These are phyloP conservation scores for Homarus americanus DNA, from an alignment of 1,140 invertebrate genomes.

Conservation along the genomic window DNA sequence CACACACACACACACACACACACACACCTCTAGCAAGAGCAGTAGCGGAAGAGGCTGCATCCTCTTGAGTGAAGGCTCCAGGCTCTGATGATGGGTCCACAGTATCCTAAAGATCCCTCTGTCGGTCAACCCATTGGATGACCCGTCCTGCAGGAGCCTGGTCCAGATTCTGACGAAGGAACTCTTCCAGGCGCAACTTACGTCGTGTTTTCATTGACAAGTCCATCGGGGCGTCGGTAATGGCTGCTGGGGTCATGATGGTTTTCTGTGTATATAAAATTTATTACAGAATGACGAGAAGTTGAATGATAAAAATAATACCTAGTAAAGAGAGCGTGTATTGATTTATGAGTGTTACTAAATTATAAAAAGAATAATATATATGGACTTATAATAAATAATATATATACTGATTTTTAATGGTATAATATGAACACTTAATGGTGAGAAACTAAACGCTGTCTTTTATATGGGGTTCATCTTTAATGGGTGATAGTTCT, in stretches of 20 bases:
- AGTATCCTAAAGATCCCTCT: slow-evolving; percentile 61
- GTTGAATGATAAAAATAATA: no score
- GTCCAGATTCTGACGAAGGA: slow-evolving; percentile 71
- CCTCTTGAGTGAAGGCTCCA: slow-evolving; percentile 69
- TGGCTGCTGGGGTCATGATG: slow-evolving; percentile 1
- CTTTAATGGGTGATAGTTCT: no score
- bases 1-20: neutral
- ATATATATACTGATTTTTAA: no score
- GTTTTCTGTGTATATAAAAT: no score
- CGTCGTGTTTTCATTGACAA: slow-evolving; percentile 57
- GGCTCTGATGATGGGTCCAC: slow-evolving; percentile 73
- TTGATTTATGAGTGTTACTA: no score
- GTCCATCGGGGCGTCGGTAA: slow-evolving; percentile 55
- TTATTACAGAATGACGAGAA: no score
- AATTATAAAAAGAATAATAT: no score
- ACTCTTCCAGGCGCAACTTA: slow-evolving; percentile 70
- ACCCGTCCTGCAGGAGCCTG: slow-evolving; percentile 64
- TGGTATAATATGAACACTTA: no score
- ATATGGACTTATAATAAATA: no score
- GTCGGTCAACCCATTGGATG: slow-evolving; percentile 70
- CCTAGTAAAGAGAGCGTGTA: no score
- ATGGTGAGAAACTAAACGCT: no score
- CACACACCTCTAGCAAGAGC: slow-evolving; percentile 66
- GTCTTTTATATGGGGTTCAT: no score
- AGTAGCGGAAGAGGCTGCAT: slow-evolving; percentile 73